Conservation (phyloP, 1,140 invertebrate genomes). For the Aplysia californica region DNA sequence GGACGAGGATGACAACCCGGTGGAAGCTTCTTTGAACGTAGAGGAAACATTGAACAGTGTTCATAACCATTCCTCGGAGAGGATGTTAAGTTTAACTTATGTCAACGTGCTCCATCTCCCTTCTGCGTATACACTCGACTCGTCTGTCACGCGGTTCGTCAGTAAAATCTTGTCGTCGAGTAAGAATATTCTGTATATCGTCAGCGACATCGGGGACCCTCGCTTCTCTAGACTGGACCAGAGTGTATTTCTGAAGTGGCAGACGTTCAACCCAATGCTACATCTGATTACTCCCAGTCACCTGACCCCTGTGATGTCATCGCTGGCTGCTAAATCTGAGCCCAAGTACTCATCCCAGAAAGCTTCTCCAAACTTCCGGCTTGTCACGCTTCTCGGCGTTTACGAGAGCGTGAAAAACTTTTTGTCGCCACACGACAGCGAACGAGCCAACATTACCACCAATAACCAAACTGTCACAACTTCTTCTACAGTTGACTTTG, state of each 20-base stretch:
- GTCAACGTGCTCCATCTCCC: background rate
- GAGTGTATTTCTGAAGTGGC: background rate
- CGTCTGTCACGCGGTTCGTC: background rate
- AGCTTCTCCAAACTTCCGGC: no score
- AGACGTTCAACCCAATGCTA: constrained; percentile 6
- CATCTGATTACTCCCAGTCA: background rate
- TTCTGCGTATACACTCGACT: background rate
- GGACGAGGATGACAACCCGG: background rate
- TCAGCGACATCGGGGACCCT: constrained; percentile 9
- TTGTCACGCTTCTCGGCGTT: background rate
- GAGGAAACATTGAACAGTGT: background rate
- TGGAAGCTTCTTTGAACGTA: background rate
- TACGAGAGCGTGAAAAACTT: background rate
- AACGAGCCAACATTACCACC: no score
- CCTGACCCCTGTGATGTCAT: background rate
- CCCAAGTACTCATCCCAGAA: no score
- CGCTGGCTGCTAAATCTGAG: no score
- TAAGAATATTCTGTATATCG: background rate
- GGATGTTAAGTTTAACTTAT: background rate
- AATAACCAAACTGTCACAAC: no score
- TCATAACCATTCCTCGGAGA: background rate
- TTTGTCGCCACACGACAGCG: background rate
- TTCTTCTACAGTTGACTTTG: no score
- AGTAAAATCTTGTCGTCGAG: background rate
- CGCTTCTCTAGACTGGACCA: background rate